Evolutionary conservation across 2,113 vertebrate species (phyloP), one percentile per base, ranked within the genome.

Genomic region (Paradoxurus hermaphroditus): DNA sequence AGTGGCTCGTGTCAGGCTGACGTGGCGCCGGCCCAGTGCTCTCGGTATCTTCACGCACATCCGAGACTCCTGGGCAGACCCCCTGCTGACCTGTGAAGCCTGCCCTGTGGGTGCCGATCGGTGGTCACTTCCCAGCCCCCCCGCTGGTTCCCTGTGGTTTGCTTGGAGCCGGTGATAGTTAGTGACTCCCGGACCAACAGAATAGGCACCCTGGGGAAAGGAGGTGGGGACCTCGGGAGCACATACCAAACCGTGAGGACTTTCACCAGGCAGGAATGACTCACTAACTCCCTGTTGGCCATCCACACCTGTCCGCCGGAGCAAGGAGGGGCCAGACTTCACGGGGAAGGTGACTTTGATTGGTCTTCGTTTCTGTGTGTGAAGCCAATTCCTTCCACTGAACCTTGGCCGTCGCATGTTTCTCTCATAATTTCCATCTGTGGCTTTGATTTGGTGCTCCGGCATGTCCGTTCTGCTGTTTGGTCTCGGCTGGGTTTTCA

Each of bases 261-360:
- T 95, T 96, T 83, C 67, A 49, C 93, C 82, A 29, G 59, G 84
- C 88, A 4, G 31, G 18, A 81, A 77, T 87, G 91, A 95, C 53
- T 92, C 82, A 93, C 90, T 95, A 96, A 92, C 94, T 93, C 67
- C 31, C 56, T 63, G 91, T 82, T 86, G 79, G n/a, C 59, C 53
- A 10, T n/a, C 63, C n/a, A 8, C 3, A 18, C 75, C 41, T 1
- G 23, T 53, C 59, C 4, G 29, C 27, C 41, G 1, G 11, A 18
- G 6, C 34, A 5, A 79, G 83, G 44, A 84, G 9, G 68, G 8
- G 23, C 23, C 72, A 0, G 34, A 77, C 59, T 67, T 51, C 16
- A 39, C 12, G 18, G 15, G 29, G 8, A 29, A 44, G 9, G 27
- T 7, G 63, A 23, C 27, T 36, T 44, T 27, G 39, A 10, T 49